Evolutionary conservation across 2,113 vertebrate species (phyloP).

Genomic region (Pseudorectes ferrugineus): DNA sequence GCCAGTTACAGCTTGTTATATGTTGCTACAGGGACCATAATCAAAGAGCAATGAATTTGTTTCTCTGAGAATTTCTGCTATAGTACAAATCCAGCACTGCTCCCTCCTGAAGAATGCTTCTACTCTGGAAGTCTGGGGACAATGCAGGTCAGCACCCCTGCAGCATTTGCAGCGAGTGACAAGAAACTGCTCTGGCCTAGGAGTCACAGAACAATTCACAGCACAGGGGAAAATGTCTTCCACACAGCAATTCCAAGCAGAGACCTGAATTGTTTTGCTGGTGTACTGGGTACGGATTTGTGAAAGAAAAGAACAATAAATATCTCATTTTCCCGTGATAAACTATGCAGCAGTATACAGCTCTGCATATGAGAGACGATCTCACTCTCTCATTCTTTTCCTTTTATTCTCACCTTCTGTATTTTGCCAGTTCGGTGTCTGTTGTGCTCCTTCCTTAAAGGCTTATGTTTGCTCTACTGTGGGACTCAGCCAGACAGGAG

Average conservation of each 20-base stretch:
- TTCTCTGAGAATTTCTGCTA: neutral
- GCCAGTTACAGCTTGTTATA: neutral
- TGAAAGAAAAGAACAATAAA: neutral
- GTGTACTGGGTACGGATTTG: neutral
- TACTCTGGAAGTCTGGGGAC: neutral
- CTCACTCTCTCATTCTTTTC: neutral
- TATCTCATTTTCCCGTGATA: neutral
- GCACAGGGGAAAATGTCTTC: neutral
- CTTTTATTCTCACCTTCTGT: neutral
- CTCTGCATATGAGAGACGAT: rapidly evolving
- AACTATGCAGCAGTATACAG: neutral
- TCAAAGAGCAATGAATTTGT: neutral
- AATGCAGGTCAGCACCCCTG: neutral
- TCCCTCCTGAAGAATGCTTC: neutral
- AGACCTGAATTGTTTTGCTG: neutral
- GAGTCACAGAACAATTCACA: neutral
- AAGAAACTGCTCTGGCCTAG: neutral
- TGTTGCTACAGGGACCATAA: neutral
- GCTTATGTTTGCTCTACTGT: rapidly evolving
- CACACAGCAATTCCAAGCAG: neutral
- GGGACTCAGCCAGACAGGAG: neutral
- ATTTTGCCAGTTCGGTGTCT: neutral
- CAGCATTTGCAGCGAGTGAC: neutral
- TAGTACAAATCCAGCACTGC: neutral
- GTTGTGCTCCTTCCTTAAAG: neutral